Base-by-base conservation (phyloP, 1,140 invertebrate genomes). In the Brachionus sp. region DNA sequence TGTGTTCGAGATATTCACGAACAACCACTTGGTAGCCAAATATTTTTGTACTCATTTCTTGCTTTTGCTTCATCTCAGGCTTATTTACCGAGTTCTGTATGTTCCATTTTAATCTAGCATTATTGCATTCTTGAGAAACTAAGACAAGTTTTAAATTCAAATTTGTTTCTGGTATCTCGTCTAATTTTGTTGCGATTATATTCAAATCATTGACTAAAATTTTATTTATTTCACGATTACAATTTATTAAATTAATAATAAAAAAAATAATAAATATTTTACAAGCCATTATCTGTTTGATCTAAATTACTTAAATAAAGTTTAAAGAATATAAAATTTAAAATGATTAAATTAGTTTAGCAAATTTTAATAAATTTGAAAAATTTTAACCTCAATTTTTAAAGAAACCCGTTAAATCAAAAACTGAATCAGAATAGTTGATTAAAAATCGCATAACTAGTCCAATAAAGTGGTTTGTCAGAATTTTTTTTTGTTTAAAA, bases 91-190 rank as follows among this genome's bases (percentile, higher is more conserved):
- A 23, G 1, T 53, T 39, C 29, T 80, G 77, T 35, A 80, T 80
- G 7, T 5, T 80, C 77, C 77, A 80, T 23, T 66, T 80, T 39
- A 80, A 29, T 0, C 50, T 13, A 33, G 57, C 50, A 44, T 80
- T 44, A 62, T 25, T 80, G 6, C 77, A 80, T 57, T 80, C 50
- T 12, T 80, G 50, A 5, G 77, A 39, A 1, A 80, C 35, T 25
- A 80, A 37, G 7, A 80, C 7, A 10, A 80, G 77, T 42, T 80
- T 80, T 66, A 80, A 35, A 39, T 80, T 80, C 25, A 80, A 80
- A 80, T 62, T 80, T 35, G 77, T 80, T 25, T 80, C 77, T 9
- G 77, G 77, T 80, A 80, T 80, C 12, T 80, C 77, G 50, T 80
- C 77, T 23, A 80, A 25, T 29, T 80, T 80, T 19, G 77, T 80